Percentiles rank a stretch among this genome's conserved stretches.
phyloP scores from a whole-genome alignment of 2,797 vertebrate genomes.

The Petrocephalus sullivani region DNA sequence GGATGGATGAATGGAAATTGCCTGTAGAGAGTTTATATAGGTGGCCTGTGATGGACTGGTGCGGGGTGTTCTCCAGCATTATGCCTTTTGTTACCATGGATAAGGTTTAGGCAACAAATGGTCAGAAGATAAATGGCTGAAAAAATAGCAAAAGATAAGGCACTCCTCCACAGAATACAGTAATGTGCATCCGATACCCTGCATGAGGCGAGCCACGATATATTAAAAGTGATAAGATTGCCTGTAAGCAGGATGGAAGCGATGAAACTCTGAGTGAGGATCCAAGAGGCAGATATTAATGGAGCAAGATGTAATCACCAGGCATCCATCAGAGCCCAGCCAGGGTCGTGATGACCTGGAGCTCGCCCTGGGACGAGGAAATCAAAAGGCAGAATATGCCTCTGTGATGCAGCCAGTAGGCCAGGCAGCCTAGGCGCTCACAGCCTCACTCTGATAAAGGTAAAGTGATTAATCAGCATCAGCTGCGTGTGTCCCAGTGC shows the following conservation, averaged over 20 bases:
- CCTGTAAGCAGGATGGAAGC: neutral
- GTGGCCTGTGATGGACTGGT: neutral
- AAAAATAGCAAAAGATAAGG: neutral
- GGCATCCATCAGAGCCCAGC: slow-evolving; percentile 18
- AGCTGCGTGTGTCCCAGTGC: neutral
- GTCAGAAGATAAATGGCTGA: neutral
- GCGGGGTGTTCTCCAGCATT: neutral
- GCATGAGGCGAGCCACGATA: neutral
- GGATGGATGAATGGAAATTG: neutral
- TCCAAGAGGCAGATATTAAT: neutral
- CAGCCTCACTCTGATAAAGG: no score
- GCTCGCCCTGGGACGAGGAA: neutral
- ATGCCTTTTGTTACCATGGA: neutral
- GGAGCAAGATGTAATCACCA: slow-evolving; percentile 3
- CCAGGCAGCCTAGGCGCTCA: neutral
- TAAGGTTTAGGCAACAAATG: neutral
- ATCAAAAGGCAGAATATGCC: neutral
- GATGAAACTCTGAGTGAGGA: neutral
- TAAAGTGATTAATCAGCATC: neutral
- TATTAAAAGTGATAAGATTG: slow-evolving; percentile 2
- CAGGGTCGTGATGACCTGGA: neutral
- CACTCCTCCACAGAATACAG: neutral
- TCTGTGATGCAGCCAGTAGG: neutral
- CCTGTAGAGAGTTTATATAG: neutral
- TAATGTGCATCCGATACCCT: neutral